Conservation (phyloP, 2,113 vertebrate species). For the Phrynosoma blainvillii region DNA sequence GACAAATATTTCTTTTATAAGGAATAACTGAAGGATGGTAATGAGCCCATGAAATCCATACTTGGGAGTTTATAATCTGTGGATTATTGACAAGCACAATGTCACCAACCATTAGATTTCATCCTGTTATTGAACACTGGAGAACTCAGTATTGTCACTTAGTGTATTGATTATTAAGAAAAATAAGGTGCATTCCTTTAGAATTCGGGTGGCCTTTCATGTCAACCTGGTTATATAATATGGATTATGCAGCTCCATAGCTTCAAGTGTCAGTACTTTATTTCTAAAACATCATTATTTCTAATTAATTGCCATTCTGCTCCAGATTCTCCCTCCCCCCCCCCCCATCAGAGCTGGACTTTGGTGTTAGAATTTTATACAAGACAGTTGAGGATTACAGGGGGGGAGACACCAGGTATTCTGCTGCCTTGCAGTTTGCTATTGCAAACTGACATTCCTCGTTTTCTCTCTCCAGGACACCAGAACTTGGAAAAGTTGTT, state of each 20-base stretch:
- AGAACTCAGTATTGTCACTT: background rate
- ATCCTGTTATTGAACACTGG: background rate
- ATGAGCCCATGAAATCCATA: background rate
- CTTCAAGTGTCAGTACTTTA: background rate
- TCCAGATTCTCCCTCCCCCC: background rate
- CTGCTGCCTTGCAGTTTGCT: no score
- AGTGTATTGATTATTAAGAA: background rate
- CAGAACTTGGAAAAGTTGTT: no score
- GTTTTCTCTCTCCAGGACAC: no score
- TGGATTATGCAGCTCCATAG: background rate
- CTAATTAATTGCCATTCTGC: background rate
- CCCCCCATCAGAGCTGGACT: background rate
- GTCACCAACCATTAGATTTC: background rate
- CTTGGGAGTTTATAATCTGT: conserved; percentile 19
- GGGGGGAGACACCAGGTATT: no score
- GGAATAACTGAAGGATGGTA: background rate
- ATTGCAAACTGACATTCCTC: no score
- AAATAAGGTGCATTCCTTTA: background rate
- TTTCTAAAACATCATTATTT: background rate
- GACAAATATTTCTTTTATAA: background rate
- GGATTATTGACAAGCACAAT: conserved; percentile 7
- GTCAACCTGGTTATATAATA: background rate
- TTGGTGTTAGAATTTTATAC: no score
- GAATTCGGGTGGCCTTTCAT: background rate
- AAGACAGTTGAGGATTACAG: no score